These are phyloP conservation scores for Aspidiotus destructor DNA, from an alignment of 2,888 invertebrate species.

Conservation along the genomic window DNA sequence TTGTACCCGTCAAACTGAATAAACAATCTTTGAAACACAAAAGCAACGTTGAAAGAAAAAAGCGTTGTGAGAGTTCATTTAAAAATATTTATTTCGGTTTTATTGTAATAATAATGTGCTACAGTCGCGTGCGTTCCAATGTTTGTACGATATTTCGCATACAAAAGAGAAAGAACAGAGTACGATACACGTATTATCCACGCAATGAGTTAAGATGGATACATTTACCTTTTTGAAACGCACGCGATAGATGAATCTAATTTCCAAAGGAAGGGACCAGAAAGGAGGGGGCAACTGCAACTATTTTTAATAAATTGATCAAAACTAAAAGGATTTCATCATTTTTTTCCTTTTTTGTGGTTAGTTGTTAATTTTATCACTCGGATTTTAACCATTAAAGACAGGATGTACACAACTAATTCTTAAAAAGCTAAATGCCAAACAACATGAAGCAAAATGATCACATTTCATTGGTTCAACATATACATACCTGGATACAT, in stretches of 20 bases:
- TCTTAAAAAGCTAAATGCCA: conserved; percentile 1
- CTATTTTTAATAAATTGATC: conserved; percentile 8
- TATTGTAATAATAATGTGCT: conserved; percentile 8
- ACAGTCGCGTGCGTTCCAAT: conserved; percentile 4
- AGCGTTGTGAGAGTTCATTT: neutral
- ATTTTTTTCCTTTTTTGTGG: neutral
- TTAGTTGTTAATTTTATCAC: conserved; percentile 5
- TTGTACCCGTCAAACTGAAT: too few relatives aligned
- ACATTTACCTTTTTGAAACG: neutral
- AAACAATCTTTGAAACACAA: too few relatives aligned
- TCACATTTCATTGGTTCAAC: neutral
- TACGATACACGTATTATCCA: neutral
- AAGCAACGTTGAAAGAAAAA: neutral
- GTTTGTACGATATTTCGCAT: neutral
- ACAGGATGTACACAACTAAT: neutral
- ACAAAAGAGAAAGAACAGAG: neutral
- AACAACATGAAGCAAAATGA: neutral
- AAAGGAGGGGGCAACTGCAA: conserved; percentile 31
- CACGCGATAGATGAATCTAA: neutral
- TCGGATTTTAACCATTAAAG: neutral
- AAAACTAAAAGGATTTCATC: conserved; percentile 5
- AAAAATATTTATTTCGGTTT: conserved; percentile 1
- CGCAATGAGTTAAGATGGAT: neutral
- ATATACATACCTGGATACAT: conserved; percentile 14
- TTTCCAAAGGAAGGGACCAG: conserved; percentile 5